These are phyloP conservation scores for Myotis vivesi DNA, from an alignment of 2,797 vertebrate species.

Conservation along the genomic window DNA sequence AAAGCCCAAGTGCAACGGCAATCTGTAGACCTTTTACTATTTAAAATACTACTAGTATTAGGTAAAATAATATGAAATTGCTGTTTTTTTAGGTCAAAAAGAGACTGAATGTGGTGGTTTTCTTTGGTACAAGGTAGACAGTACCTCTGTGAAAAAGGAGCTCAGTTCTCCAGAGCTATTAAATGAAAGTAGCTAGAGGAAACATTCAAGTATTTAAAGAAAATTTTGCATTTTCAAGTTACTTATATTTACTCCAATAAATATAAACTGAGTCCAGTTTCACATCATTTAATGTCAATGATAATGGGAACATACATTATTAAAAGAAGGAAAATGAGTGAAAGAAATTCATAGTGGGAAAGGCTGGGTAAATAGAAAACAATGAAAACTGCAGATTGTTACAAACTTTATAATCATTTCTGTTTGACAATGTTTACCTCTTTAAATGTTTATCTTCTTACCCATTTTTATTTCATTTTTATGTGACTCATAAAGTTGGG, in stretches of 20 bases:
- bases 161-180: conserved; percentile 45
- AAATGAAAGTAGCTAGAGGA: conserved; percentile 43
- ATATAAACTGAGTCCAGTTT: conserved; percentile 41
- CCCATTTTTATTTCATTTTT: conserved; percentile 81
- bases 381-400: conserved; percentile 69
- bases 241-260: conserved; percentile 57
- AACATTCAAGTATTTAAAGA: conserved; percentile 12
- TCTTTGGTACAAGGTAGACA: not conserved
- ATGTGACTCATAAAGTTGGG: conserved; percentile 77
- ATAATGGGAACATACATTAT: conserved; percentile 62
- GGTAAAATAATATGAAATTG: conserved; percentile 25
- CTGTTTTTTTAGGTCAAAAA: not conserved
- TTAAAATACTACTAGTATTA: conserved; percentile 42
- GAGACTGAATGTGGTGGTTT: not conserved
- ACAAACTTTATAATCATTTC: conserved; percentile 68
- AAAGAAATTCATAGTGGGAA: conserved; percentile 42
- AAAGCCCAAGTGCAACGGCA: not conserved
- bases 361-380: conserved; percentile 59
- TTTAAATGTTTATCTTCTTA: conserved; percentile 74
- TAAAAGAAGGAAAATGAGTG: conserved; percentile 62
- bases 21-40: not conserved
- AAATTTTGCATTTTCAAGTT: conserved; percentile 44
- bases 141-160: not conserved
- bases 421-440: conserved; percentile 70
- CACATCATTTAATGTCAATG: conserved; percentile 53